A percentile compares a stretch with the other conserved stretches of the same genome.
Conservation (phyloP, 2,113 vertebrate species). For the Cyanoderma ruficeps region DNA sequence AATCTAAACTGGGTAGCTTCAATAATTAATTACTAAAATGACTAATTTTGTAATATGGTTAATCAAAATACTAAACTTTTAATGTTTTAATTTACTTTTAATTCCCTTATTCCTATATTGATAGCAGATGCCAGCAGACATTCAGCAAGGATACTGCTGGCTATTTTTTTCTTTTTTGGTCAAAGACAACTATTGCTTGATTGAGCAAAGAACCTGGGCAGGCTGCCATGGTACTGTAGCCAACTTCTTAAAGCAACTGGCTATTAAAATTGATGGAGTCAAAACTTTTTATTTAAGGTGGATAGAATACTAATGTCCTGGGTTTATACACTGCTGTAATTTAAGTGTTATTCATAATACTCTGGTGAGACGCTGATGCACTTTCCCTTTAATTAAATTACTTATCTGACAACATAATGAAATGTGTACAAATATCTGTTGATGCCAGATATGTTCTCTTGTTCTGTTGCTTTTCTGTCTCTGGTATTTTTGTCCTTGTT, state of each 20-base stretch:
- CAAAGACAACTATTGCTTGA: conserved; percentile 67
- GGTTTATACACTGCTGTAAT: conserved; percentile 39
- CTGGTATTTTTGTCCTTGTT: background rate
- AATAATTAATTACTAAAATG: background rate
- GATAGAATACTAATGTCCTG: conserved; percentile 64
- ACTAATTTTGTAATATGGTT: background rate
- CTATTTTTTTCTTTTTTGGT: conserved; percentile 51
- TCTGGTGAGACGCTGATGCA: background rate
- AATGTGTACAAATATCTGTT: background rate
- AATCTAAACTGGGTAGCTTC: background rate
- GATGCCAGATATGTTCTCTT: background rate
- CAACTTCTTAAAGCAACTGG: conserved; percentile 69
- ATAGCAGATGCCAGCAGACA: conserved; percentile 55
- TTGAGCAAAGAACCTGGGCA: conserved; percentile 66
- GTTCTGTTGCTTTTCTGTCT: background rate
- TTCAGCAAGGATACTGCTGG: conserved; percentile 60
- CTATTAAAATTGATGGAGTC: conserved; percentile 72
- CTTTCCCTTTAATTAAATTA: conserved; percentile 41
- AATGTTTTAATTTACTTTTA: background rate
- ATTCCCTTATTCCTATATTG: conserved; percentile 41
- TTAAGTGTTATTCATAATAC: conserved; percentile 42
- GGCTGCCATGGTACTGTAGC: conserved; percentile 68
- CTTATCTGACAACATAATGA: background rate
- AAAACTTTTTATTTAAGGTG: conserved; percentile 70
- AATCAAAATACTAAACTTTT: conserved; percentile 40